Conservation (phyloP, 1,140 invertebrate species). For the Papilio machaon region DNA sequence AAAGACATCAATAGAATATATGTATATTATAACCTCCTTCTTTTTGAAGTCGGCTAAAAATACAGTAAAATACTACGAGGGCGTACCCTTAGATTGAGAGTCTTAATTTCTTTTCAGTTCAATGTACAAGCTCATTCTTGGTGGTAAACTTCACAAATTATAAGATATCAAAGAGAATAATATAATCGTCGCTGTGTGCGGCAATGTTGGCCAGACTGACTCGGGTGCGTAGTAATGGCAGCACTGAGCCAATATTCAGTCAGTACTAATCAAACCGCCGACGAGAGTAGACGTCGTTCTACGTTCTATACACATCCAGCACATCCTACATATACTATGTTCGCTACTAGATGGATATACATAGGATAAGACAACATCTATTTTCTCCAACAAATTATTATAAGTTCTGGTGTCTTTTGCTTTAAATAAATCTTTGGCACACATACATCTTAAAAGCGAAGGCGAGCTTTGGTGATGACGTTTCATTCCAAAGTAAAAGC, state of each 20-base stretch:
- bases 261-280: background rate
- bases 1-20: background rate
- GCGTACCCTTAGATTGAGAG: background rate
- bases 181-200: background rate
- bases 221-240: too few relatives aligned
- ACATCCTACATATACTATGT: too few relatives aligned
- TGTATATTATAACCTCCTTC: too few relatives aligned
- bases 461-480: background rate
- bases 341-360: too few relatives aligned
- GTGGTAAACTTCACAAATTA: background rate
- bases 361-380: background rate
- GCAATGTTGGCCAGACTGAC: background rate
- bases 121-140: background rate
- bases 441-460: background rate
- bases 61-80: background rate
- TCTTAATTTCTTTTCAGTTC: constrained; percentile 2
- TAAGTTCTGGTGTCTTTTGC: background rate
- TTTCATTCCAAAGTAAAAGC: background rate
- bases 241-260: background rate
- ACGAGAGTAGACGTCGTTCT: background rate
- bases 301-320: too few relatives aligned
- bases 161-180: background rate
- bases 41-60: too few relatives aligned
- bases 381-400: background rate
- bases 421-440: background rate